Conservation (phyloP, 2,888 invertebrate species). For the Gerris lacustris region DNA sequence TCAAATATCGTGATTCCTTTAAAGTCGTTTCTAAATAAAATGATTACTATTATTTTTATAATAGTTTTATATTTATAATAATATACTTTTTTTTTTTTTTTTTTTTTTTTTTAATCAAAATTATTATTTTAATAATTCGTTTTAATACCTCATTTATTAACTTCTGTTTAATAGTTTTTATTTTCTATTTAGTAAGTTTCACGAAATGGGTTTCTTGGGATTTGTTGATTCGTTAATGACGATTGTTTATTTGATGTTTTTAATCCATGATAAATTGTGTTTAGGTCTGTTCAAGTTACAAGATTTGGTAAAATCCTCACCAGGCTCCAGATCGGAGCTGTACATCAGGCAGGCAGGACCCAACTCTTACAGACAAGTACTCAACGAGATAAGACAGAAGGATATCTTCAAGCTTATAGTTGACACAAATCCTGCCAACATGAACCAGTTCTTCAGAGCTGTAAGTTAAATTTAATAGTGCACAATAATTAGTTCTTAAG, state of each 20-base stretch:
- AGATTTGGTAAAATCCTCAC: slow-evolving; percentile 62
- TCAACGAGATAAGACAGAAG: slow-evolving; percentile 74
- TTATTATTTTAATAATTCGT: no score
- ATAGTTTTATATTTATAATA: no score
- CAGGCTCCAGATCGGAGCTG: slow-evolving; percentile 54
- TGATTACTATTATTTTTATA: no score
- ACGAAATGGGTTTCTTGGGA: no score
- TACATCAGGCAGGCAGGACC: slow-evolving; percentile 56
- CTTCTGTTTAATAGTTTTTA: no score
- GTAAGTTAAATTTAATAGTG: slow-evolving; percentile 45
- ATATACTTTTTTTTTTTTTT: no score
- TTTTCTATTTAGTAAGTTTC: no score
- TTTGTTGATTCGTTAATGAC: no score
- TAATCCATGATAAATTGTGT: slow-evolving; percentile 18
- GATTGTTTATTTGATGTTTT: background rate
- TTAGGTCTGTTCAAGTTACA: slow-evolving; percentile 69
- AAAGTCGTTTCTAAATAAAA: no score
- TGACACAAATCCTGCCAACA: slow-evolving; percentile 70
- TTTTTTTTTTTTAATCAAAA: no score
- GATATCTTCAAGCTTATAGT: slow-evolving; percentile 77
- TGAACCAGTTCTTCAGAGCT: slow-evolving; percentile 72
- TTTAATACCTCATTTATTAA: no score
- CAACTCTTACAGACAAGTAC: slow-evolving; percentile 56
- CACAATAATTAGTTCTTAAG: background rate
- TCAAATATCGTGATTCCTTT: no score